Conservation (phyloP, 1,140 invertebrate genomes). For the Drosophila dunni region DNA sequence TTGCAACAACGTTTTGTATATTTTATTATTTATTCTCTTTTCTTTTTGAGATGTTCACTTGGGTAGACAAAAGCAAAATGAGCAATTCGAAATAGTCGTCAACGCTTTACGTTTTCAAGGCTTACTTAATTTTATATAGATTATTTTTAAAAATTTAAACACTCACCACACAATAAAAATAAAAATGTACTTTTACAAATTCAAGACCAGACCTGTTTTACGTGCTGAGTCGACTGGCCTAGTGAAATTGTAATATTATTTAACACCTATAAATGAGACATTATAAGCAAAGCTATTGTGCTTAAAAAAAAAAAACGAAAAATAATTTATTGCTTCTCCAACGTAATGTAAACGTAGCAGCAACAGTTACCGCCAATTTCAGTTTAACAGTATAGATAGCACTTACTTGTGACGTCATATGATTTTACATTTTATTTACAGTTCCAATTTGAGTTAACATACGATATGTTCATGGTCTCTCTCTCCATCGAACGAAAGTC, state of each 20-base stretch:
- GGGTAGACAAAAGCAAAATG: conserved; percentile 37
- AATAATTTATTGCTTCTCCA: not conserved
- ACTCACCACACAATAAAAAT: conserved; percentile 50
- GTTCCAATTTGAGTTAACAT: conserved; percentile 26
- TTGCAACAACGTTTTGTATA: conserved; percentile 22
- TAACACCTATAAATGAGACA: not conserved
- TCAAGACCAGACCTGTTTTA: conserved; percentile 54
- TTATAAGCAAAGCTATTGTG: not conserved
- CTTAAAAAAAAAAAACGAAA: not conserved
- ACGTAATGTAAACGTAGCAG: not conserved
- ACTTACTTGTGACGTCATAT: not conserved
- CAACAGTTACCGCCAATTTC: not conserved
- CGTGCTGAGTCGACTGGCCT: conserved; percentile 49
- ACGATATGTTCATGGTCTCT: not conserved
- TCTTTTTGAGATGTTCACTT: conserved; percentile 29
- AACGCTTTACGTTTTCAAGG: conserved; percentile 9
- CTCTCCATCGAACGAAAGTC: conserved; percentile 19
- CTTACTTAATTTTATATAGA: conserved; percentile 15
- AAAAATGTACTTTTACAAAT: conserved; percentile 38
- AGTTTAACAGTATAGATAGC: not conserved
- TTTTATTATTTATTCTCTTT: conserved; percentile 9
- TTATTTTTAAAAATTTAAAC: conserved; percentile 10
- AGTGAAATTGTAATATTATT: conserved; percentile 4
- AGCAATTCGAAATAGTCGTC: not conserved
- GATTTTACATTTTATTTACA: conserved; percentile 9